Conservation (phyloP, 2,113 vertebrate genomes). For the Nycticorax nycticorax region DNA sequence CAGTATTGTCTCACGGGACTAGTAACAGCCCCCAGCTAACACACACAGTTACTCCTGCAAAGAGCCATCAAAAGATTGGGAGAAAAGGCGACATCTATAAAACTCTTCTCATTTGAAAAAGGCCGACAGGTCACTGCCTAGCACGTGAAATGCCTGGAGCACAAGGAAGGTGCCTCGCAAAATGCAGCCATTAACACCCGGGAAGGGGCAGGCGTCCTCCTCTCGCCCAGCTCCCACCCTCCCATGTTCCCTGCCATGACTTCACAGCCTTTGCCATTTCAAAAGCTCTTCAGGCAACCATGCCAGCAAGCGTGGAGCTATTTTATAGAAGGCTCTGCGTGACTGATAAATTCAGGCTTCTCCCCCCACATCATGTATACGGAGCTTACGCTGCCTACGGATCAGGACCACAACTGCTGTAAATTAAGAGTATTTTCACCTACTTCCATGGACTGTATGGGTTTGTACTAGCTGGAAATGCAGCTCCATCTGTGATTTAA, state of each 20-base stretch:
- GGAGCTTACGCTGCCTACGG: neutral
- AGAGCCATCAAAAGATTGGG: neutral
- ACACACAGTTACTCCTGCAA: neutral
- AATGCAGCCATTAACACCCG: fast-evolving
- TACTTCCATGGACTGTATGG: neutral
- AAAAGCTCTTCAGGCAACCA: neutral
- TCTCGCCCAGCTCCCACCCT: neutral
- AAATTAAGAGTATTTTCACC: neutral
- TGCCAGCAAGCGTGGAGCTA: fast-evolving
- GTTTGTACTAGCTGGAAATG: neutral
- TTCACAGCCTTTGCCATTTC: neutral
- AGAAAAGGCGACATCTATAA: neutral
- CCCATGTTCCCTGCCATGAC: neutral
- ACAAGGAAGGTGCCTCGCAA: neutral
- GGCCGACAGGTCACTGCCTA: neutral
- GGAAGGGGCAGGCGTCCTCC: neutral
- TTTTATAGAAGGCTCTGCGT: neutral
- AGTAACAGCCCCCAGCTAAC: neutral
- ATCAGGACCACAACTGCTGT: neutral
- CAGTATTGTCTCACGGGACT: neutral
- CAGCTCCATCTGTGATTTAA: neutral
- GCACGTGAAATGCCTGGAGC: neutral
- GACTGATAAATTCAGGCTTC: neutral
- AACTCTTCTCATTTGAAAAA: neutral
- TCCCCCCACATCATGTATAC: neutral